Evolutionary conservation across 2,113 vertebrate species (phyloP), one percentile per base, ranked within the genome.

Genomic region (Sinocyclocheilus rhinocerous): DNA sequence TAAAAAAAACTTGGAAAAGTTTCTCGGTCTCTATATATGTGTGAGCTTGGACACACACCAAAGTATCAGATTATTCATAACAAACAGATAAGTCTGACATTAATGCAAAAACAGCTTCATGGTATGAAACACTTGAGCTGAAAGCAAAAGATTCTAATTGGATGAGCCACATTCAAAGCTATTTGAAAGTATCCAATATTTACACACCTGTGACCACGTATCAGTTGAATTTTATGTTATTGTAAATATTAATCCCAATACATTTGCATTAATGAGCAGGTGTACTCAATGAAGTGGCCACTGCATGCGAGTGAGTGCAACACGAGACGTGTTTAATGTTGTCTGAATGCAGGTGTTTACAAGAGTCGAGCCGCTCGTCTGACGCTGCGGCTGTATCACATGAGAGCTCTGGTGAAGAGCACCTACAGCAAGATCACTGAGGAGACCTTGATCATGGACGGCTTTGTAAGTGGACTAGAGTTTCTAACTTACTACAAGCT

Each of bases 371-470:
- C 98, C 93, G 96, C 97, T 81, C 96, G 96, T 20, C 91, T 99
- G 91, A 97, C 96, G 93, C 95, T 99, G 72, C 93, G 96, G 85
- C 96, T 99, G 90, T 96, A 97, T 95, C 94, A 96, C 85, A 96
- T 95, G 93, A 97, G 96, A 96, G 92, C 95, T 73, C 93, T 97
- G 87, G 91, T 95, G 85, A 97, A 98, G 92, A 93, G 95, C 91
- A 95, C 96, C 88, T 89, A 94, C 84, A 97, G 93, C 93, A 97
- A 96, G 93, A 90, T 97, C 93, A 97, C 97, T 82, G 97, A 98
- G 10, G 97, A 97, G 90, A 96, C 96, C 88, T 98, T 97, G 97
- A 95, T 97, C 88, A 99, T 99, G 98, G 98, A 99, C 85, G 98
- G 98, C 91, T 99, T 98, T 95, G 98, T 99, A 93, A 98, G 97